A percentile compares a stretch with the other conserved stretches of the same genome.
Conservation (phyloP, 1,140 invertebrate species). For the Mycetomoellerius zeteki region DNA sequence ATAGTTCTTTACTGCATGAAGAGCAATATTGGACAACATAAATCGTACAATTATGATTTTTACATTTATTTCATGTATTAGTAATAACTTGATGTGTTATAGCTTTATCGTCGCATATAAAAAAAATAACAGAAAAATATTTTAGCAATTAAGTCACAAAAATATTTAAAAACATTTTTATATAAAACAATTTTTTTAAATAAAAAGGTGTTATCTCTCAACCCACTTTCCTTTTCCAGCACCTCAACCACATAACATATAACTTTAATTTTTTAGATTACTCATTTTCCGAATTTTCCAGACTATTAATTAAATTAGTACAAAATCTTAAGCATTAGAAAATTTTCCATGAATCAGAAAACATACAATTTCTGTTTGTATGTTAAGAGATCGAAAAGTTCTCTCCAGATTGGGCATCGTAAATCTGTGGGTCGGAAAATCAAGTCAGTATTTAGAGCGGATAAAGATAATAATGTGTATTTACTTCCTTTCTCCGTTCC, state of each 20-base stretch:
- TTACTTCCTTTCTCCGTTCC: slow-evolving; percentile 52
- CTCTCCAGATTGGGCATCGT: background rate
- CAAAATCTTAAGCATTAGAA: slow-evolving; percentile 5
- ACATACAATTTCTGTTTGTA: slow-evolving; percentile 31
- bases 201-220: slow-evolving; percentile 18
- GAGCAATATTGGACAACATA: slow-evolving; percentile 65
- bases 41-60: slow-evolving; percentile 69
- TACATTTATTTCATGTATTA: slow-evolving; percentile 59
- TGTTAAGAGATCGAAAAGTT: slow-evolving; percentile 12
- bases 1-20: slow-evolving; percentile 48
- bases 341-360: slow-evolving; percentile 26
- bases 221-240: slow-evolving; percentile 34
- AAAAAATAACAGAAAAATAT: slow-evolving; percentile 61
- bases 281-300: background rate
- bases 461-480: slow-evolving; percentile 55
- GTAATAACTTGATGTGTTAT: slow-evolving; percentile 50
- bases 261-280: slow-evolving; percentile 37
- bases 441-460: slow-evolving; percentile 45
- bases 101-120: slow-evolving; percentile 40
- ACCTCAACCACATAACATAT: slow-evolving; percentile 35
- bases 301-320: slow-evolving; percentile 25
- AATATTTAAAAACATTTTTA: slow-evolving; percentile 59
- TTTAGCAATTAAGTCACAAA: slow-evolving; percentile 54
- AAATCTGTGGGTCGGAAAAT: slow-evolving; percentile 27
- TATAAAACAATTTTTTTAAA: slow-evolving; percentile 58